phyloP scores from a whole-genome alignment of 2,797 vertebrate genomes.

The Falco concolor region DNA sequence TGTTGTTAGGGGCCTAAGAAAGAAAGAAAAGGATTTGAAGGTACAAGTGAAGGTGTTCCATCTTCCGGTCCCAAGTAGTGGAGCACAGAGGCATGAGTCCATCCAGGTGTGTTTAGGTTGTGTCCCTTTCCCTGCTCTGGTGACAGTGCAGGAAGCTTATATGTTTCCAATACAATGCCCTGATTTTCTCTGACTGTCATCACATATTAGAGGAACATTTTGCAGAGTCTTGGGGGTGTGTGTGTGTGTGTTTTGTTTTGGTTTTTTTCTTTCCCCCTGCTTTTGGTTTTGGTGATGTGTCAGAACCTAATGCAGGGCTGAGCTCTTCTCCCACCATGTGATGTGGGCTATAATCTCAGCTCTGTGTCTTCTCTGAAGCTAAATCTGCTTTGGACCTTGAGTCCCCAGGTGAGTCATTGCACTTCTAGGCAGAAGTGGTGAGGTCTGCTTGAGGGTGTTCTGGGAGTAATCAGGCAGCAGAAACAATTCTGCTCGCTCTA shows the following conservation, averaged over 20 bases:
- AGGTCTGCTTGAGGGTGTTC: background rate
- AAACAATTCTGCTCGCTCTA: background rate
- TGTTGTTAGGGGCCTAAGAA: background rate
- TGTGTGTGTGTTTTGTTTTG: no score
- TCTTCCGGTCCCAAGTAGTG: background rate
- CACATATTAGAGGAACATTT: background rate
- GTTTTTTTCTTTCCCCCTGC: no score
- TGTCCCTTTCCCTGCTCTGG: background rate
- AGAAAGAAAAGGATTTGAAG: background rate
- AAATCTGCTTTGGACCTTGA: slow-evolving; percentile 15
- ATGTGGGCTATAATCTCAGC: background rate
- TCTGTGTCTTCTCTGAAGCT: background rate
- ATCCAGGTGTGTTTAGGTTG: background rate
- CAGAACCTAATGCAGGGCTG: background rate
- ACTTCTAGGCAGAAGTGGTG: background rate
- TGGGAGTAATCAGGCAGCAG: background rate
- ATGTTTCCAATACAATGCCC: background rate
- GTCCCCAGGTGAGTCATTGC: slow-evolving; percentile 6
- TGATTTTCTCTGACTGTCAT: background rate
- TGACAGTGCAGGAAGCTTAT: background rate
- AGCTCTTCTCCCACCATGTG: background rate
- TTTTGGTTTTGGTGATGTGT: background rate
- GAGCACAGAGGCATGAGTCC: background rate
- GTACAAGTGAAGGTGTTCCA: background rate
- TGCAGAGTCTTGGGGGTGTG: background rate